Percentiles rank a stretch among this genome's conserved stretches.
phyloP scores from a whole-genome alignment of 2,797 vertebrate species.

The Gymnocypris eckloni region DNA sequence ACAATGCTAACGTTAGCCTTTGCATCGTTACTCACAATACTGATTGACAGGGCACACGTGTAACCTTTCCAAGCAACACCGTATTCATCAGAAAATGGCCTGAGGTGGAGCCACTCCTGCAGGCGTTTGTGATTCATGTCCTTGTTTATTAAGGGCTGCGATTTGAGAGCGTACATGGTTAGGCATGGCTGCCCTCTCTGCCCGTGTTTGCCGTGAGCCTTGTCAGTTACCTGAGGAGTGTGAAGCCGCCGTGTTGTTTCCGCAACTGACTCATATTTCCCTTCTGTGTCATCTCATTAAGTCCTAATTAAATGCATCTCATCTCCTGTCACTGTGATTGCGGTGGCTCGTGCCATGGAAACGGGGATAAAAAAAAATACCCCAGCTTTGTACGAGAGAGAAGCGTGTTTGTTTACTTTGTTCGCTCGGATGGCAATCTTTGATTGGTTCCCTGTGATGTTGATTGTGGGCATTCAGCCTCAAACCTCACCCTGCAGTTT shows the following conservation, averaged over 20 bases:
- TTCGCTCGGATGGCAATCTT: slow-evolving; percentile 18
- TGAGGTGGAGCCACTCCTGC: background rate
- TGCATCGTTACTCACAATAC: background rate
- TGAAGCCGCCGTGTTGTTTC: slow-evolving; percentile 20
- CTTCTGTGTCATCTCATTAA: slow-evolving; percentile 61
- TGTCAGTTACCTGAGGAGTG: slow-evolving; percentile 46
- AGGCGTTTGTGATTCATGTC: background rate
- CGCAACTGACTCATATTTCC: slow-evolving; percentile 51
- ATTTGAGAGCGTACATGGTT: slow-evolving; percentile 1
- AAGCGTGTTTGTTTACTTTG: slow-evolving; percentile 27
- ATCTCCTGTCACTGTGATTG: slow-evolving; percentile 51
- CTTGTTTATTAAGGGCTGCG: slow-evolving; percentile 21
- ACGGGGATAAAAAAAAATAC: slow-evolving; percentile 14
- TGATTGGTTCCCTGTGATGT: slow-evolving; percentile 26
- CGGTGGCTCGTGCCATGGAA: slow-evolving; percentile 29
- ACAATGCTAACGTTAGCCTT: slow-evolving; percentile 8
- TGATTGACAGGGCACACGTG: slow-evolving; percentile 22
- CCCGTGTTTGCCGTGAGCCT: slow-evolving; percentile 17
- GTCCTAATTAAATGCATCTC: slow-evolving; percentile 64
- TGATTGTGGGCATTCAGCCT: slow-evolving; percentile 31
- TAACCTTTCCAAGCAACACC: background rate
- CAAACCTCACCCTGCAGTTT: slow-evolving; percentile 9
- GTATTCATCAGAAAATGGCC: slow-evolving; percentile 5
- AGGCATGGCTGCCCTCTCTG: slow-evolving; percentile 24
- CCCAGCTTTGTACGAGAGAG: background rate